Percentiles rank a stretch among this genome's conserved stretches.
Evolutionary conservation across 2,888 invertebrate species (phyloP).

Genomic region (Penaeus monodon): DNA sequence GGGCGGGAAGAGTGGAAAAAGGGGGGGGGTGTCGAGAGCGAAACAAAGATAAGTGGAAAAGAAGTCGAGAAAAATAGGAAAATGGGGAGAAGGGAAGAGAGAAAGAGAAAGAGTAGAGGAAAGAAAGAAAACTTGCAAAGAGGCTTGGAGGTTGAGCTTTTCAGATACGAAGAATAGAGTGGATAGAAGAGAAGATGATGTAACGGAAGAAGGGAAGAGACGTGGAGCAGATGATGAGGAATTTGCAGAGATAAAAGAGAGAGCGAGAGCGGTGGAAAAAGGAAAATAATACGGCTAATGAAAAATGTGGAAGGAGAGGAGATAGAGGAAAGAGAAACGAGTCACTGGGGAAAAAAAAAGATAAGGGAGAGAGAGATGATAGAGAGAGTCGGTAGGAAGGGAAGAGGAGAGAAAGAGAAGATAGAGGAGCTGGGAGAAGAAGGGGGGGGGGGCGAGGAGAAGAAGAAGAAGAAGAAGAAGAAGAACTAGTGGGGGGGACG

Average conservation of each 20-base stretch:
- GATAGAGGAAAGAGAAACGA: not conserved
- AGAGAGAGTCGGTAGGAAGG: not conserved
- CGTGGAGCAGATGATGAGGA: not conserved
- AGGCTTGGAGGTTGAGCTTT: too few species aligned
- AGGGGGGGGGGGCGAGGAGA: not conserved
- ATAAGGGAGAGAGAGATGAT: constrained; percentile 3
- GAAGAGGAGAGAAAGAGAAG: not conserved
- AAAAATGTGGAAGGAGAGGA: not conserved
- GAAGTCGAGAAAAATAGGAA: too few species aligned
- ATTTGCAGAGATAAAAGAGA: not conserved
- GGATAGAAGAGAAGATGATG: not conserved
- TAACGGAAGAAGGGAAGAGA: not conserved
- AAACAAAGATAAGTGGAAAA: too few species aligned
- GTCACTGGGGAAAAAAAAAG: not conserved
- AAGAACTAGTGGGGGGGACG: not conserved
- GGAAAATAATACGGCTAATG: not conserved
- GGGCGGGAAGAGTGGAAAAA: too few species aligned
- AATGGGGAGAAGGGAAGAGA: too few species aligned
- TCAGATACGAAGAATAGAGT: not conserved
- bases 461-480: not conserved
- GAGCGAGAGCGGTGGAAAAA: not conserved
- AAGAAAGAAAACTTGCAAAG: not conserved
- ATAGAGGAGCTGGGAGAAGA: not conserved
- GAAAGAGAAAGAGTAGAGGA: not conserved
- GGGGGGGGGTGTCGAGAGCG: too few species aligned